phyloP scores from a whole-genome alignment of 2,113 vertebrate species.

The Anhinga rufa region DNA sequence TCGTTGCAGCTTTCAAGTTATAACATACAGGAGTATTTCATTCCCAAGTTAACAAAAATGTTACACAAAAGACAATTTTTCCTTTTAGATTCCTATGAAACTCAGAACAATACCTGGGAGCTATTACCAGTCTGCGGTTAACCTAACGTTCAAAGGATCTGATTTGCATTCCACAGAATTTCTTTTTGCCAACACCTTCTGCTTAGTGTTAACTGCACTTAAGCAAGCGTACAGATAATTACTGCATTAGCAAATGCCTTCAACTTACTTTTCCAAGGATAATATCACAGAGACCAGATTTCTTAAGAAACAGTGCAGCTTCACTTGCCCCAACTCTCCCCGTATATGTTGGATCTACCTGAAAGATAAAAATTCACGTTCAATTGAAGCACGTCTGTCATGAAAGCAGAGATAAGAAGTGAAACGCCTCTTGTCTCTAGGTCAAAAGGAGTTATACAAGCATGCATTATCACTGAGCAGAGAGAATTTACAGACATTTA shows the following conservation, averaged over 20 bases:
- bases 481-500: neutral
- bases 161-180: neutral
- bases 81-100: neutral
- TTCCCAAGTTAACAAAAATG: neutral
- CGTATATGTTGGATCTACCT: slow-evolving; percentile 92
- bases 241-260: neutral
- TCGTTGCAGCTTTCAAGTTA: neutral
- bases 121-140: neutral
- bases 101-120: neutral
- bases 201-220: neutral
- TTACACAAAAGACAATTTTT: neutral
- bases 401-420: neutral
- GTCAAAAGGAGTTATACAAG: neutral
- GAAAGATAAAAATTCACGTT: neutral
- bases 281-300: slow-evolving; percentile 89
- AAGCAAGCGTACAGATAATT: neutral
- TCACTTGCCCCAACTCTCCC: slow-evolving; percentile 91
- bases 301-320: slow-evolving; percentile 94
- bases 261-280: slow-evolving; percentile 90
- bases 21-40: neutral
- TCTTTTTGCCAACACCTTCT: neutral
- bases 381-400: neutral
- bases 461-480: neutral
- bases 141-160: neutral
- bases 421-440: neutral